These are phyloP conservation scores for Tenualosa thibaudeaui DNA, from an alignment of 2,797 vertebrate genomes.

Conservation along the genomic window DNA sequence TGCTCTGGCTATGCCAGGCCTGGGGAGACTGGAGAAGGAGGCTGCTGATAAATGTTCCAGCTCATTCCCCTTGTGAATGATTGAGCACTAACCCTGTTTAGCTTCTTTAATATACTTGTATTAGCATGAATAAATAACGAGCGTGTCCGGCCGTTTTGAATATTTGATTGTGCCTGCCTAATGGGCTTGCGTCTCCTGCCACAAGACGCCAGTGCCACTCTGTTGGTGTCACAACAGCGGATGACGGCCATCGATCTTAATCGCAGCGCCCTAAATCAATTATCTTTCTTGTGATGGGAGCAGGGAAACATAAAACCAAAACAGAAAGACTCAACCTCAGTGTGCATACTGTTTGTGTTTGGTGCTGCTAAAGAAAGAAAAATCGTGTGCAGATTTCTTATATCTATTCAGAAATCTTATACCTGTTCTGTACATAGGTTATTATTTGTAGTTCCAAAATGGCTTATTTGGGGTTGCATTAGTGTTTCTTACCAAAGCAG, in stretches of 20 bases:
- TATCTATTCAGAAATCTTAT: neutral
- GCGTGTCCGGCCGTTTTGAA: conserved; percentile 89
- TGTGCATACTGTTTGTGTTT: neutral
- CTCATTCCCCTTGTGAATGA: conserved; percentile 95
- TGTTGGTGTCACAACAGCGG: conserved; percentile 87
- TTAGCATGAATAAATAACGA: conserved; percentile 99
- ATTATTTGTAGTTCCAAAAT: neutral
- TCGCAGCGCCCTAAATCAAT: conserved; percentile 86
- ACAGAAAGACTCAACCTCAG: conserved; percentile 50
- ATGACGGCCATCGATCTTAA: conserved; percentile 88
- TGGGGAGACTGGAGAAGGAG: conserved; percentile 52
- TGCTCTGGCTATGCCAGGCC: neutral
- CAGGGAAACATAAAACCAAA: conserved; percentile 39
- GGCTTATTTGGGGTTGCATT: neutral
- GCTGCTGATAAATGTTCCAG: conserved; percentile 88
- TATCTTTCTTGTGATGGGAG: conserved; percentile 54
- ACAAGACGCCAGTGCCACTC: conserved; percentile 86
- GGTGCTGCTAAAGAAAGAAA: neutral
- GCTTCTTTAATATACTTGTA: conserved; percentile 99
- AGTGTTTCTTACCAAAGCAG: neutral
- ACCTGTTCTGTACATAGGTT: neutral
- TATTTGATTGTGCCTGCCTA: conserved; percentile 96
- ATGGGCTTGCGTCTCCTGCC: conserved; percentile 89
- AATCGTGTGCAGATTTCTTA: neutral
- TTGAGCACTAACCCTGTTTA: conserved; percentile 93